Evolutionary conservation across 2,113 vertebrate genomes (phyloP).

Genomic region (Sylvilagus bachmani): DNA sequence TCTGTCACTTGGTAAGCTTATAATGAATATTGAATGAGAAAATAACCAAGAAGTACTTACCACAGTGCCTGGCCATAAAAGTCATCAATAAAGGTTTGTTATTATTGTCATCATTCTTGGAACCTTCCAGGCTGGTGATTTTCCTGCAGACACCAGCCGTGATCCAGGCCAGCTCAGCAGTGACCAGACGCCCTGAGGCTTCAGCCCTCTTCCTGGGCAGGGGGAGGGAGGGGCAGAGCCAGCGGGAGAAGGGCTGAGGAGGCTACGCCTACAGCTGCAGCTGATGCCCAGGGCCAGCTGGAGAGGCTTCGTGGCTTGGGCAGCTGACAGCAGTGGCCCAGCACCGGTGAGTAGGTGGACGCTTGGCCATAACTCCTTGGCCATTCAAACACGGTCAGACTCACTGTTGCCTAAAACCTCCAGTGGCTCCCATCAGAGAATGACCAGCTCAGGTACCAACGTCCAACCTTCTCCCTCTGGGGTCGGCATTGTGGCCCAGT

Average conservation of each 20-base stretch:
- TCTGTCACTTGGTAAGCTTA: not conserved
- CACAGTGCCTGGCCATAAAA: not conserved
- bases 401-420: too few species aligned
- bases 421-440: too few species aligned
- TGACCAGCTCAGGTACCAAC: too few species aligned
- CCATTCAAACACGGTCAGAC: too few species aligned
- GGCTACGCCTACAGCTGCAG: not conserved
- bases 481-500: too few species aligned
- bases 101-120: not conserved
- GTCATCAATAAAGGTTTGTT: not conserved
- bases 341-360: not conserved
- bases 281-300: not conserved
- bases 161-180: not conserved
- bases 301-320: not conserved
- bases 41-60: conserved; percentile 13
- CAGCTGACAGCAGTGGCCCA: not conserved
- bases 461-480: too few species aligned
- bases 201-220: not conserved
- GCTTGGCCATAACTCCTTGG: not conserved
- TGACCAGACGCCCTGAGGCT: not conserved
- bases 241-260: not conserved
- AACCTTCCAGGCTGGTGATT: not conserved
- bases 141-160: not conserved
- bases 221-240: not conserved
- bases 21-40: conserved; percentile 5